A percentile compares a stretch with the other conserved stretches of the same genome.
These are phyloP conservation scores for Phyto melanocephala DNA, from an alignment of 2,888 invertebrate genomes.

Conservation along the genomic window DNA sequence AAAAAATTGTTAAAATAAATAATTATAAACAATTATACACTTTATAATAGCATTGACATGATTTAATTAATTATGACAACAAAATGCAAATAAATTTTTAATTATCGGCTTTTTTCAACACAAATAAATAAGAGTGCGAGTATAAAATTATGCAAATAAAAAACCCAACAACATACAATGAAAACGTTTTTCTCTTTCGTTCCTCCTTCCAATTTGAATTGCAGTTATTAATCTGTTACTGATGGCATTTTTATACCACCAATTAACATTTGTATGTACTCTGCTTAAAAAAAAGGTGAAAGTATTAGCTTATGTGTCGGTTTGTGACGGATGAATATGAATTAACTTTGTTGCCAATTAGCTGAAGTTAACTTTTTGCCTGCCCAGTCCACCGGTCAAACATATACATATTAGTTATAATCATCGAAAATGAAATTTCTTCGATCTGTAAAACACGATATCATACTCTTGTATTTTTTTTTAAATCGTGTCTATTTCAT, in stretches of 20 bases:
- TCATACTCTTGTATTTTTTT: no score
- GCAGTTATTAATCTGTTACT: constrained; percentile 57
- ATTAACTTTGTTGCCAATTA: no score
- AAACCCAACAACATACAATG: constrained; percentile 29
- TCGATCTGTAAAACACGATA: no score
- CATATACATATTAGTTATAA: no score
- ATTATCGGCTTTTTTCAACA: constrained; percentile 56
- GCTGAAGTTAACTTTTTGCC: no score
- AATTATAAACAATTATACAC: constrained; percentile 64
- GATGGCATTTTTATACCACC: constrained; percentile 38
- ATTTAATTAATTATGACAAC: constrained; percentile 66
- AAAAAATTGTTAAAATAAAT: constrained; percentile 48
- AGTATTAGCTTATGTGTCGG: not conserved
- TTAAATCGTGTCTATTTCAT: no score
- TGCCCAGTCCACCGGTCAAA: no score
- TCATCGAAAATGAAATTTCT: no score
- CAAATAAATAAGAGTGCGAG: not conserved
- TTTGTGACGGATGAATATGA: not conserved
- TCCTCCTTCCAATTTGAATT: constrained; percentile 30
- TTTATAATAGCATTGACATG: constrained; percentile 63
- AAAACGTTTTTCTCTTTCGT: constrained; percentile 6
- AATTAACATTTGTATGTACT: constrained; percentile 43
- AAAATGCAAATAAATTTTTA: constrained; percentile 61
- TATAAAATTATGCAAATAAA: not conserved
- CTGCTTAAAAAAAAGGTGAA: not conserved